Percentiles rank a stretch among this genome's conserved stretches.
These are phyloP conservation scores for Drosophila quinaria DNA, from an alignment of 2,888 invertebrate species.

Conservation along the genomic window DNA sequence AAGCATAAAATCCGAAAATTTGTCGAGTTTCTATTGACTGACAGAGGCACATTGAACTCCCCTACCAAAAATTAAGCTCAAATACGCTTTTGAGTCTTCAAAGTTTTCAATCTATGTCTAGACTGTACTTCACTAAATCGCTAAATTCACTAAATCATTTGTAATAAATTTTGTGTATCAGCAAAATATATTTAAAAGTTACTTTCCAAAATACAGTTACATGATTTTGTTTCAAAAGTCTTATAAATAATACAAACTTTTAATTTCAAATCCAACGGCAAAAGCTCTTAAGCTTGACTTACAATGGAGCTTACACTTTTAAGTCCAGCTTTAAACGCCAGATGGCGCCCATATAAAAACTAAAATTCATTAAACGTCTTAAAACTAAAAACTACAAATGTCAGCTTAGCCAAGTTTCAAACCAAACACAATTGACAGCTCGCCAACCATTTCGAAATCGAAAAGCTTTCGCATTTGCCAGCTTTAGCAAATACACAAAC, in stretches of 20 bases:
- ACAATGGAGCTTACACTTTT: not conserved
- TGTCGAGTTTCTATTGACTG: conserved; percentile 31
- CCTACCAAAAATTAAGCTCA: not conserved
- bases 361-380: not conserved
- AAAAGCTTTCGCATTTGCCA: conserved; percentile 5
- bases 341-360: conserved; percentile 6
- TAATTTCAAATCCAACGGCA: not conserved
- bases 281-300: not conserved
- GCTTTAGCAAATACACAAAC: conserved; percentile 32
- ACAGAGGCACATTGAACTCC: conserved; percentile 15
- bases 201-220: not conserved
- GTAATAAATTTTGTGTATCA: not conserved
- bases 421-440: not conserved
- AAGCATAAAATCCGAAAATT: conserved; percentile 10
- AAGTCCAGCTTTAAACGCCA: not conserved
- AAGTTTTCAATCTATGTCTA: conserved; percentile 22
- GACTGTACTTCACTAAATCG: conserved; percentile 12
- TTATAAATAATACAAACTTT: not conserved
- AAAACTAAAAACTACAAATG: not conserved
- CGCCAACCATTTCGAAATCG: conserved; percentile 28
- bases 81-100: conserved; percentile 7
- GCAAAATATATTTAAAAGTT: not conserved
- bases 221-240: too few relatives aligned
- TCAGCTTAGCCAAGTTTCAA: conserved; percentile 7
- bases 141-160: not conserved